A percentile compares a stretch with the other conserved stretches of the same genome.
Conservation (phyloP, 2,888 invertebrate genomes). For the Sminthurinus aureus region DNA sequence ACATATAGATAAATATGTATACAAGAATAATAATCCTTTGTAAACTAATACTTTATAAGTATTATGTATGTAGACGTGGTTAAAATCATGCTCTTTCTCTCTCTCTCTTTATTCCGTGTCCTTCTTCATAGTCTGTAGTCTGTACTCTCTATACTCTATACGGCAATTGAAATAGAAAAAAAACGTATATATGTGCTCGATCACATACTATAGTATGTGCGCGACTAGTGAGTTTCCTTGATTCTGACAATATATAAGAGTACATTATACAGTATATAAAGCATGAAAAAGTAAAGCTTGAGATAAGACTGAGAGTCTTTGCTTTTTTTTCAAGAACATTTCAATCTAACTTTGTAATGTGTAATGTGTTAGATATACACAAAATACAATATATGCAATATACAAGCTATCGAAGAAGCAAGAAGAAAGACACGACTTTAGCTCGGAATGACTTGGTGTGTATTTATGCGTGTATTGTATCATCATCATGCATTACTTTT, state of each 20-base stretch:
- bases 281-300: not conserved
- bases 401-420: too few species aligned
- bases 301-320: not conserved
- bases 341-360: not conserved
- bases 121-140: not conserved
- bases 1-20: not conserved
- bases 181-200: too few species aligned
- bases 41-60: not conserved
- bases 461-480: too few species aligned
- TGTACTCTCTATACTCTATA: too few species aligned
- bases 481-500: not conserved
- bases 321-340: not conserved
- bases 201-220: not conserved
- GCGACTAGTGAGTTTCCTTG: not conserved
- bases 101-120: not conserved
- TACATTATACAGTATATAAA: not conserved
- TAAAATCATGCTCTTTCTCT: too few species aligned
- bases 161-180: too few species aligned
- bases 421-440: too few species aligned
- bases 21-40: not conserved
- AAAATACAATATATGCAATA: too few species aligned
- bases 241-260: not conserved
- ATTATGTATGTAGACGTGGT: too few species aligned
- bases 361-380: too few species aligned
- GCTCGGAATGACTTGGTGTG: not conserved